Evolutionary conservation across 1,140 invertebrate genomes (phyloP).

Genomic region (Drosophila serrata): DNA sequence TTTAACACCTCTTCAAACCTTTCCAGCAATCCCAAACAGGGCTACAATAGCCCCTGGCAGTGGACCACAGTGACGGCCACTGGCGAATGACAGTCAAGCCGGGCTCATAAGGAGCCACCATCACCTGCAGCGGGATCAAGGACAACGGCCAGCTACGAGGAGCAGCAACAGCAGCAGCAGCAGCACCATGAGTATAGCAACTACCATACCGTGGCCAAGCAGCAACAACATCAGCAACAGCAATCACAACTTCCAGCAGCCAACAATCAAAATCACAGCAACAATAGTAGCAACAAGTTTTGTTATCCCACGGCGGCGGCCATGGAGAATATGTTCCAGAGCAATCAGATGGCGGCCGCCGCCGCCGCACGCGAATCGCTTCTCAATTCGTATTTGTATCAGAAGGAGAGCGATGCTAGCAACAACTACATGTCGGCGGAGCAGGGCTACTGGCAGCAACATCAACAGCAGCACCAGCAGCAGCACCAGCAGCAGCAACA

Average conservation of each 20-base stretch:
- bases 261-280: constrained; percentile 73
- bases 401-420: constrained; percentile 48
- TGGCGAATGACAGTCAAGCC: constrained; percentile 86
- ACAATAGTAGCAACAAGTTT: constrained; percentile 66
- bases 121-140: constrained; percentile 55
- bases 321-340: constrained; percentile 78
- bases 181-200: constrained; percentile 35
- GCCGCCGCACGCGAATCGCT: constrained; percentile 56
- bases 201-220: constrained; percentile 30
- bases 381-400: constrained; percentile 72
- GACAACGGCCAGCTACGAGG: constrained; percentile 58
- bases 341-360: constrained; percentile 64
- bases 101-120: constrained; percentile 85
- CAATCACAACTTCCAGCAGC: constrained; percentile 52
- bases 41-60: constrained; percentile 86
- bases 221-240: constrained; percentile 39
- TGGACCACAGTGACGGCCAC: constrained; percentile 87
- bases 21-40: constrained; percentile 85
- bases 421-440: constrained; percentile 64
- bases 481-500: constrained; percentile 46
- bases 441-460: constrained; percentile 70
- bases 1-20: not conserved
- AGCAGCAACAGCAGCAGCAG: constrained; percentile 49
- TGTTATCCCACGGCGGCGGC: constrained; percentile 64
- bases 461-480: constrained; percentile 59